Base-by-base conservation (phyloP, 1,140 invertebrate genomes). In the Coptotermes formosanus region DNA sequence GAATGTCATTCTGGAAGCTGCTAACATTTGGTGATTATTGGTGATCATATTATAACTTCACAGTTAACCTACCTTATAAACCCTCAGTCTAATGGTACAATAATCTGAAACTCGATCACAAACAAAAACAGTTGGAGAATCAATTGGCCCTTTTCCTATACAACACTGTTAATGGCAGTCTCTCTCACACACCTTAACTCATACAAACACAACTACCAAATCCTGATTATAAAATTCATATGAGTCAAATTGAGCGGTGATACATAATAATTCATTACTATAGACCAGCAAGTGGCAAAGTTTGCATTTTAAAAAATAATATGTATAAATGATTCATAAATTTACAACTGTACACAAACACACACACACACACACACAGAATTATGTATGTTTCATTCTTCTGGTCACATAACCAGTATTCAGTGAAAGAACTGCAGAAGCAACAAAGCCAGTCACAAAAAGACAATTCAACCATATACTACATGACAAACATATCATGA, bases 201-300 rank as follows among this genome's bases (percentile, higher is more conserved):
- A 64, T 75, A 75, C n/a, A 30, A 75, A 75, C n/a, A 30, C 64
- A 75, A 30, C 16, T 8, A 64, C 25, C 25, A n/a, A 64, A 64
- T 64, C 12, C 59, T 64, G 59, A 12, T 64, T 75, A 75, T 75
- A 75, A 75, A 75, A 75, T 75, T 75, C 25, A 75, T 75, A 16
- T 75, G 64, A 25, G n/a, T 75, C 64, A 75, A 75, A 75, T 75
- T 75, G 64, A 75, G 64, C 64, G n/a, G 64, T 75, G 25, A 75
- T 75, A 75, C 30, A 30, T 19, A 21, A 16, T 30, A 75, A 30
- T 75, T 75, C 25, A 75, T 55, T 55, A 55, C 52, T 21, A 1
- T 55, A 55, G 14, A 38, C 19, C 52, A 75, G n/a, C 1, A 30
- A 30, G n/a, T 16, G 64, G 7, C 25, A 25, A 75, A n/a, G 25